These are phyloP conservation scores for Temnothorax nylanderi DNA, from an alignment of 1,140 invertebrate species.

Conservation along the genomic window DNA sequence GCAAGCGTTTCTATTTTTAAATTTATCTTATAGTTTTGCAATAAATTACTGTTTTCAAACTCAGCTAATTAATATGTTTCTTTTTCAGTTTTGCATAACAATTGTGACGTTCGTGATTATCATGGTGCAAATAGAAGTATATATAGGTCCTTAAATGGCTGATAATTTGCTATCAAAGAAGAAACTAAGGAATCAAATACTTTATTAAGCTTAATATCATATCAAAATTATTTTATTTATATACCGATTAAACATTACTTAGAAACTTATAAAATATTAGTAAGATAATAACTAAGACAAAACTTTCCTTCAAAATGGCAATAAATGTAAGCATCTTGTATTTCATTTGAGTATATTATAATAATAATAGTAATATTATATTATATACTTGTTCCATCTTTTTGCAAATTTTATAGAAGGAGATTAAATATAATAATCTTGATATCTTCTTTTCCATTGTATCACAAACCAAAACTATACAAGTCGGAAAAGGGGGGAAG, in stretches of 20 bases:
- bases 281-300: neutral
- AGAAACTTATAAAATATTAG: neutral
- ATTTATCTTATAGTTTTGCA: neutral
- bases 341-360: no score
- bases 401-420: no score
- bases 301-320: no score
- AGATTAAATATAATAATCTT: no score
- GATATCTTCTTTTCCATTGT: no score
- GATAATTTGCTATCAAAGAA: neutral
- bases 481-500: no score
- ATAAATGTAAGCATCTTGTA: no score
- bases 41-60: neutral
- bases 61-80: neutral
- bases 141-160: neutral
- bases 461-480: no score
- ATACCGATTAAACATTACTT: neutral
- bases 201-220: neutral
- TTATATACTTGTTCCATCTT: no score
- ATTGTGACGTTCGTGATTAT: neutral
- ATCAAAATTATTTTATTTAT: neutral
- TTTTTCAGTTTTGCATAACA: slow-evolving; percentile 15
- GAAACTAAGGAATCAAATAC: neutral
- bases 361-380: no score
- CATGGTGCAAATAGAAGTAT: slow-evolving; percentile 18
- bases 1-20: no score